Evolutionary conservation across 2,113 vertebrate species (phyloP), one percentile per base, ranked within the genome.

Genomic region (Cisticola juncidis): DNA sequence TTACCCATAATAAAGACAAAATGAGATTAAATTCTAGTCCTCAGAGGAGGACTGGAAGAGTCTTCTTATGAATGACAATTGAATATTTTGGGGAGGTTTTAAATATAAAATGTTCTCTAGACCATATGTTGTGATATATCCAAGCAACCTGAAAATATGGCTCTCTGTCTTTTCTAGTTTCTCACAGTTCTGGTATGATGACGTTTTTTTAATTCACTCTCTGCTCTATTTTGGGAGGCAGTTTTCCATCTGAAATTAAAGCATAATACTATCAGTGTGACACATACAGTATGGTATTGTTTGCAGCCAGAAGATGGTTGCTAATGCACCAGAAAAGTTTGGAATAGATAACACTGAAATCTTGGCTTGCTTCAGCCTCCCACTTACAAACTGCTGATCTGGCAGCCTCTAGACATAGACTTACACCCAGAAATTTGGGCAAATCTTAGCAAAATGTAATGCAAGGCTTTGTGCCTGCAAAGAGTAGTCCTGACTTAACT

Each of bases 101-200:
- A 95, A 89, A 73, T 92, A 92, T 90, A 36, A 88, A 73, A 91
- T 78, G 72, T 92, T 95, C 61, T 91, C 29, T 81, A 73, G 47
- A 62, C 78, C 88, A 80, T 92, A 81, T 96, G 65, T 66, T 95
- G 78, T 86, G 81, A 62, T 88, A 53, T 86, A 93, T 77, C 71
- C 33, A 83, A 78, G n/a, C 42, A 94, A 87, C 45, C 38, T 90
- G 85, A 57, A 94, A 95, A 94, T 95, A 89, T 79, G 85, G 71
- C 77, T 58, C 74, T 95, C 91, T 82, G 84, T 93, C 93, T 95
- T 95, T 95, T 94, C 91, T 95, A 16, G 87, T 77, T 95, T 73
- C 78, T 90, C 90, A 56, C 78, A 82, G 38, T 90, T 95, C 93
- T 90, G 29, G 11, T 89, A 66, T 65, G 58, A 69, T 84, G 68